phyloP scores from a whole-genome alignment of 2,113 vertebrate species.

The Corapipo altera region DNA sequence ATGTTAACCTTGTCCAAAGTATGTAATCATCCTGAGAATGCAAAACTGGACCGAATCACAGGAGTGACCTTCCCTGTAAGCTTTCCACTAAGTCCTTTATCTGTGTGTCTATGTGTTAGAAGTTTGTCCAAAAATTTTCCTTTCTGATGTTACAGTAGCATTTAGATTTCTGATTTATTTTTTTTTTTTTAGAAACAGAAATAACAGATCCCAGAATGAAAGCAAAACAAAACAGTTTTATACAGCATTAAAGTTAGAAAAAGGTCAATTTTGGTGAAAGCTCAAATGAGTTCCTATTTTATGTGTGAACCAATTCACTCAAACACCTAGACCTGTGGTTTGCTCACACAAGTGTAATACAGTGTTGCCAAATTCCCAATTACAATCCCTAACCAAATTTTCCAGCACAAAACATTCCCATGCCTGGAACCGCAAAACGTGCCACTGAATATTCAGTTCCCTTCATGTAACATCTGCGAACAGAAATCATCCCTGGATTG shows the following conservation, averaged over 20 bases:
- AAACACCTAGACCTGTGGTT: not conserved
- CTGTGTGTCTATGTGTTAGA: not conserved
- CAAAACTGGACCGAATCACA: not conserved
- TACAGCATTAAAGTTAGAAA: not conserved
- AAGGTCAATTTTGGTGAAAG: not conserved
- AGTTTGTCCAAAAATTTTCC: not conserved
- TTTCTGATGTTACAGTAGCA: slow-evolving; percentile 4
- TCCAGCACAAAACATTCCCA: not conserved
- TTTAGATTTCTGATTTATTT: not conserved
- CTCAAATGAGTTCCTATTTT: not conserved
- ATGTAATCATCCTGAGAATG: slow-evolving; percentile 13
- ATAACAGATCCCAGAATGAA: not conserved
- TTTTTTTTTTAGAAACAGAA: not conserved
- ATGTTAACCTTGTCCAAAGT: slow-evolving; percentile 28
- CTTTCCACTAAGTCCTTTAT: not conserved
- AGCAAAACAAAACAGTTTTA: not conserved
- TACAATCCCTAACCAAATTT: not conserved
- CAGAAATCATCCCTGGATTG: not conserved
- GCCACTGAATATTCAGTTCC: not conserved
- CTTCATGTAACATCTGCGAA: not conserved
- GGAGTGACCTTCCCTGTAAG: not conserved
- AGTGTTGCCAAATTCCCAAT: not conserved
- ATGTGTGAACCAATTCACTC: not conserved
- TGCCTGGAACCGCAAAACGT: not conserved
- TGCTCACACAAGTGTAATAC: not conserved